Evolutionary conservation across 2,113 vertebrate species (phyloP).

Genomic region (Pollachius pollachius): DNA sequence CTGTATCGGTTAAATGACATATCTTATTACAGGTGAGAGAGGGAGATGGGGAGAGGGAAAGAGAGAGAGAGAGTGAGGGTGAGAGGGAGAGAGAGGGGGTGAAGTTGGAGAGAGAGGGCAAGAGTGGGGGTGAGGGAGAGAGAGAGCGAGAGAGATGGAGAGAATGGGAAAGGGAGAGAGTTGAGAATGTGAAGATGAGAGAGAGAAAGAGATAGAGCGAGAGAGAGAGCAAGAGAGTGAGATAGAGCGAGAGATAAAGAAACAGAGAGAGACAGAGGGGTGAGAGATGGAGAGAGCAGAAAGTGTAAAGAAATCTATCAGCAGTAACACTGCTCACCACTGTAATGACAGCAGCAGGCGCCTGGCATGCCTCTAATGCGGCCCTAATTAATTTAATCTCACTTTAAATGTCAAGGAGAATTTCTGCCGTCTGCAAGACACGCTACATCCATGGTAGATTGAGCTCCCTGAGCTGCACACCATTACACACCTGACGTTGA

Average conservation of each 20-base stretch:
- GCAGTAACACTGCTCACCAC: too few relatives aligned
- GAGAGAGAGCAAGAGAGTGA: background rate
- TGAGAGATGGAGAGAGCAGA: background rate
- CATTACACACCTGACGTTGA: too few relatives aligned
- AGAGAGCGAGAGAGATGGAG: background rate
- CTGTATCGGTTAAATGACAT: conserved; percentile 1
- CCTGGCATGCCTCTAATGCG: background rate
- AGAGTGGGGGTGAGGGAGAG: background rate
- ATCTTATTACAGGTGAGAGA: background rate
- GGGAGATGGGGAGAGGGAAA: background rate
- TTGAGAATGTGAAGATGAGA: background rate
- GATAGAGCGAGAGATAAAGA: background rate
- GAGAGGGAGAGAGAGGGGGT: background rate
- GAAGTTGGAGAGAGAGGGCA: background rate
- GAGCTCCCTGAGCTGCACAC: too few relatives aligned
- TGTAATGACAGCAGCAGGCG: too few relatives aligned
- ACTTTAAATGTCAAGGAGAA: conserved; percentile 26
- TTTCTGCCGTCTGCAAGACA: background rate
- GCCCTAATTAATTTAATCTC: conserved; percentile 11
- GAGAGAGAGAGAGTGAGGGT: background rate
- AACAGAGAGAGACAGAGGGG: too few relatives aligned
- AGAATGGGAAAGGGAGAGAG: background rate
- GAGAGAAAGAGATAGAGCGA: background rate
- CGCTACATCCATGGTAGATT: too few relatives aligned
- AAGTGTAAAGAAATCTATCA: too few relatives aligned